Evolutionary conservation across 2,797 vertebrate genomes (phyloP).

Genomic region (Capromys pilorides): DNA sequence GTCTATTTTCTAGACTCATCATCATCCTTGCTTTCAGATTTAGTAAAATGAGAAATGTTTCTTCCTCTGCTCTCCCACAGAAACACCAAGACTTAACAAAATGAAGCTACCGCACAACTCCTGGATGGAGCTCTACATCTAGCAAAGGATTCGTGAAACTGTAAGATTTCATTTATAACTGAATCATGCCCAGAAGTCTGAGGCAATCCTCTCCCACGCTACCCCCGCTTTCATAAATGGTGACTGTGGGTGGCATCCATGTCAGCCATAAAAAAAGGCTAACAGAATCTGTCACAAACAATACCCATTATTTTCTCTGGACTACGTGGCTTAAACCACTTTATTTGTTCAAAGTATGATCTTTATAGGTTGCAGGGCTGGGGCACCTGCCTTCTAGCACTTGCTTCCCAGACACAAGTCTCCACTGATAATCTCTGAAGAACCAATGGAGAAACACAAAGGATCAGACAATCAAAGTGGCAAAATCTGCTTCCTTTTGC

Average conservation of each 20-base stretch:
- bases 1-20: slow-evolving; percentile 23
- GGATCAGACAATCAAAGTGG: slow-evolving; percentile 27
- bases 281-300: slow-evolving; percentile 35
- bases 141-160: background rate
- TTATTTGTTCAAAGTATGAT: slow-evolving; percentile 41
- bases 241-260: background rate
- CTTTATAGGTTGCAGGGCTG: background rate
- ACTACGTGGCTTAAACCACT: slow-evolving; percentile 35
- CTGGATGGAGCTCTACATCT: background rate
- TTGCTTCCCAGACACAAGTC: slow-evolving; percentile 32
- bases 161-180: slow-evolving; percentile 34
- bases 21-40: slow-evolving; percentile 18
- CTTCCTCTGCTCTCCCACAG: background rate
- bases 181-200: background rate
- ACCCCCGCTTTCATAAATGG: background rate
- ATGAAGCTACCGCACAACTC: background rate
- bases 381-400: slow-evolving; percentile 19
- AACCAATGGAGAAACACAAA: slow-evolving; percentile 53
- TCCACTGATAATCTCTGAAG: slow-evolving; percentile 32
- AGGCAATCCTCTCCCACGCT: background rate
- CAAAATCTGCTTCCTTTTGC: slow-evolving; percentile 49
- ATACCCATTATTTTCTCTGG: background rate
- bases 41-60: slow-evolving; percentile 42
- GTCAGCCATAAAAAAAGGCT: slow-evolving; percentile 18
- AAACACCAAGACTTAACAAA: background rate